These are phyloP conservation scores for Heliconius sara DNA, from an alignment of 2,888 invertebrate genomes.

Conservation along the genomic window DNA sequence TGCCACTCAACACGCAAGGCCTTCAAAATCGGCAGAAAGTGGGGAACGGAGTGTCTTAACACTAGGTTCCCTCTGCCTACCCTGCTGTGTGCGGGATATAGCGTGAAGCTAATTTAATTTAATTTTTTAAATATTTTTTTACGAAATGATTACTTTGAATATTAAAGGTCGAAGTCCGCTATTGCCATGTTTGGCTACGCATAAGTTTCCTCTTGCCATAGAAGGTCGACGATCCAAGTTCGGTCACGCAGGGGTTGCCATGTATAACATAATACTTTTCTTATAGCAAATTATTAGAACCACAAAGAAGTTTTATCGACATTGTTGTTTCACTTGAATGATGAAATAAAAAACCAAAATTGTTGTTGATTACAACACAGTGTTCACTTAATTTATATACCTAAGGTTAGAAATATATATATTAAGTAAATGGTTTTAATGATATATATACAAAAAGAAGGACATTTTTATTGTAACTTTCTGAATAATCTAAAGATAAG, in stretches of 20 bases:
- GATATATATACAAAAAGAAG: no score
- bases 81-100: no score
- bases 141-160: constrained; percentile 48
- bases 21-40: no score
- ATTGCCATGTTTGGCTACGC: constrained; percentile 48
- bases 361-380: constrained; percentile 8
- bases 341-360: neutral
- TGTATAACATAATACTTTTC: constrained; percentile 56
- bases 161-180: constrained; percentile 54
- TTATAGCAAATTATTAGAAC: constrained; percentile 38
- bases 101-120: no score
- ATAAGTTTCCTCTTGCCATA: constrained; percentile 50
- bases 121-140: constrained; percentile 2
- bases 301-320: constrained; percentile 32
- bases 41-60: no score
- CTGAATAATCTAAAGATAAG: constrained; percentile 39
- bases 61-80: no score
- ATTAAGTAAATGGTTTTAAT: no score
- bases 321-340: constrained; percentile 21
- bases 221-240: constrained; percentile 61
- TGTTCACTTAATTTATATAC: no score
- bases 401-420: no score
- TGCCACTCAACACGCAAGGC: no score
- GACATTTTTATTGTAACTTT: neutral
- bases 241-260: constrained; percentile 67